Evolutionary conservation across 2,113 vertebrate genomes (phyloP).

Genomic region (Seriola aureovittata): DNA sequence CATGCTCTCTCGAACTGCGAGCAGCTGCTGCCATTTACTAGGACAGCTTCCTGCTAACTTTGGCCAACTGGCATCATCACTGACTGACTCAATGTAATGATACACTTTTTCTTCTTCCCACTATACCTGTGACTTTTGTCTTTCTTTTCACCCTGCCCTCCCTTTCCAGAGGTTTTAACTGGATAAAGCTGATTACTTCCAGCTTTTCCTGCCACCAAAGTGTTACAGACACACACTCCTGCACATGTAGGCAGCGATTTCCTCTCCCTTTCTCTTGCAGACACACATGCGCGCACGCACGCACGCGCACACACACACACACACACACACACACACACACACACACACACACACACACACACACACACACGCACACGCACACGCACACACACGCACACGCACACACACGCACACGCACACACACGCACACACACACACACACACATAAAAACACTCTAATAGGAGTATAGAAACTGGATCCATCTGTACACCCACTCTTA

Average conservation of each 20-base stretch:
- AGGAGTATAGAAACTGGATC: constrained; percentile 72
- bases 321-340: constrained; percentile 49
- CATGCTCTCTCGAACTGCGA: constrained; percentile 99
- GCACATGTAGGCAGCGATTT: constrained; percentile 43
- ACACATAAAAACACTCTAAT: constrained; percentile 59
- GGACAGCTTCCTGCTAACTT: constrained; percentile 99
- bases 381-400: constrained; percentile 39
- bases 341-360: constrained; percentile 40
- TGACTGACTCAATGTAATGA: constrained; percentile 92
- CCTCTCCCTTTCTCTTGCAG: constrained; percentile 42
- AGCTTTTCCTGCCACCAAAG: constrained; percentile 48
- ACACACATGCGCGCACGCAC: constrained; percentile 45
- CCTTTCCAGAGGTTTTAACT: constrained; percentile 63
- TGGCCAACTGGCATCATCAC: constrained; percentile 97
- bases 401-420: constrained; percentile 55
- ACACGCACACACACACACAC: constrained; percentile 43
- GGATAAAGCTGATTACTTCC: constrained; percentile 59
- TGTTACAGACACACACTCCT: constrained; percentile 32
- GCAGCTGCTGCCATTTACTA: constrained; percentile 99
- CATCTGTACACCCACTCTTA: constrained; percentile 76
- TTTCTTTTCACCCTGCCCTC: constrained; percentile 38
- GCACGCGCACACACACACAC: constrained; percentile 48
- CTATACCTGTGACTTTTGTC: constrained; percentile 90
- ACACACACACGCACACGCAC: constrained; percentile 55
- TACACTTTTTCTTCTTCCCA: constrained; percentile 79